Conservation (phyloP, 1,140 invertebrate genomes). For the Drosophila fuyamai region DNA sequence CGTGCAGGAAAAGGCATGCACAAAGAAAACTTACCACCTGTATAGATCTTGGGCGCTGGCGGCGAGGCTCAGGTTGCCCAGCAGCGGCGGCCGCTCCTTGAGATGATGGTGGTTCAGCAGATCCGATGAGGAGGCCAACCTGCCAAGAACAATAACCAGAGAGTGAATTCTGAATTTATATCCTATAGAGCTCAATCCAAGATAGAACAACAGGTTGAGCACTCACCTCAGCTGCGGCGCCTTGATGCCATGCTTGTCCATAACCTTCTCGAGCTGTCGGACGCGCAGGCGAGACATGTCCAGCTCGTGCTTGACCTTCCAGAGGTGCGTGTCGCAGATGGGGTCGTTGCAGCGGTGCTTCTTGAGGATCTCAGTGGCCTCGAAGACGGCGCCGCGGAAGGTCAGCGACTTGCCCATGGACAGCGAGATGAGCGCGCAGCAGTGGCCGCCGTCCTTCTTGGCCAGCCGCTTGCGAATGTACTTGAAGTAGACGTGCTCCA, state of each 20-base stretch:
- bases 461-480: conserved; percentile 95
- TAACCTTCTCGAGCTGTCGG: conserved; percentile 92
- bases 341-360: conserved; percentile 91
- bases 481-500: conserved; percentile 98
- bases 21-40: conserved; percentile 84
- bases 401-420: conserved; percentile 93
- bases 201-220: too few relatives aligned
- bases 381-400: conserved; percentile 94
- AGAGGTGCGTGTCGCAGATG: conserved; percentile 92
- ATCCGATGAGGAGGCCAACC: conserved; percentile 84
- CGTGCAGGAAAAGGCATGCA: conserved; percentile 23
- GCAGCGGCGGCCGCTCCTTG: conserved; percentile 79
- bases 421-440: conserved; percentile 95
- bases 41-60: conserved; percentile 85
- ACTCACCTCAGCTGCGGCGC: conserved; percentile 87
- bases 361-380: conserved; percentile 88
- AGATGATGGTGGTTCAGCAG: conserved; percentile 82
- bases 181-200: too few relatives aligned
- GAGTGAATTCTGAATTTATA: too few relatives aligned
- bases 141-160: conserved; percentile 25
- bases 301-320: conserved; percentile 95
- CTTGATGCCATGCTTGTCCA: conserved; percentile 92
- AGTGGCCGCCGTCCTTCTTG: conserved; percentile 94
- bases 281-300: conserved; percentile 93
- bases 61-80: conserved; percentile 83